Conservation (phyloP, 2,113 vertebrate species). For the Brienomyrus brachyistius region DNA sequence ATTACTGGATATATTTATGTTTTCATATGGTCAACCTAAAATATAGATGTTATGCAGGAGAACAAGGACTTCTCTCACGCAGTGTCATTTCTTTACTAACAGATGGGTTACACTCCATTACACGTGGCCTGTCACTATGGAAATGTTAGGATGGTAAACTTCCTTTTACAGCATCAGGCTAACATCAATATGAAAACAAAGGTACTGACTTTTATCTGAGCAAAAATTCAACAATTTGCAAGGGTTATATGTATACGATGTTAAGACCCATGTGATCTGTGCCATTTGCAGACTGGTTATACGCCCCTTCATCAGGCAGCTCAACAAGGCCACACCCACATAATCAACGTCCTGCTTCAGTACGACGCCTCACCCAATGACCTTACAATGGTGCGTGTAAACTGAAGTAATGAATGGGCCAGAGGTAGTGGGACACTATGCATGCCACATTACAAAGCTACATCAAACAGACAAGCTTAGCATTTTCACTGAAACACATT, state of each 20-base stretch:
- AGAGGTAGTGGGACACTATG: not conserved
- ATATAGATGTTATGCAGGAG: not conserved
- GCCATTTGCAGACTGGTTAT: slow-evolving; percentile 80
- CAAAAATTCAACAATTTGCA: not conserved
- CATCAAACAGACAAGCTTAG: not conserved
- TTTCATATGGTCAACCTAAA: not conserved
- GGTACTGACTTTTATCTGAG: slow-evolving; percentile 51
- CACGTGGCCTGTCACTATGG: slow-evolving; percentile 98
- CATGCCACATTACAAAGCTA: not conserved
- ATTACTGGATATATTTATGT: not conserved
- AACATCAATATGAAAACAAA: slow-evolving; percentile 94
- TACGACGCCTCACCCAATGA: slow-evolving; percentile 86
- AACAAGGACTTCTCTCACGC: not conserved
- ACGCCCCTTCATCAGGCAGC: slow-evolving; percentile 92
- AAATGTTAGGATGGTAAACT: slow-evolving; percentile 93
- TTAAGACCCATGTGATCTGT: not conserved
- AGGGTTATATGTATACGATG: not conserved
- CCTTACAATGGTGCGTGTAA: slow-evolving; percentile 78
- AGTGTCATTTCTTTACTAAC: slow-evolving; percentile 12
- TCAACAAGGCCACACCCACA: slow-evolving; percentile 93
- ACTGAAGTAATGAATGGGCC: not conserved
- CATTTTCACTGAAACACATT: not conserved
- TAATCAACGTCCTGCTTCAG: slow-evolving; percentile 90
- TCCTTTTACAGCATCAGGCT: slow-evolving; percentile 86
- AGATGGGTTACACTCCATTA: slow-evolving; percentile 93